Evolutionary conservation across 2,113 vertebrate genomes (phyloP).

Genomic region (Sander vitreus): DNA sequence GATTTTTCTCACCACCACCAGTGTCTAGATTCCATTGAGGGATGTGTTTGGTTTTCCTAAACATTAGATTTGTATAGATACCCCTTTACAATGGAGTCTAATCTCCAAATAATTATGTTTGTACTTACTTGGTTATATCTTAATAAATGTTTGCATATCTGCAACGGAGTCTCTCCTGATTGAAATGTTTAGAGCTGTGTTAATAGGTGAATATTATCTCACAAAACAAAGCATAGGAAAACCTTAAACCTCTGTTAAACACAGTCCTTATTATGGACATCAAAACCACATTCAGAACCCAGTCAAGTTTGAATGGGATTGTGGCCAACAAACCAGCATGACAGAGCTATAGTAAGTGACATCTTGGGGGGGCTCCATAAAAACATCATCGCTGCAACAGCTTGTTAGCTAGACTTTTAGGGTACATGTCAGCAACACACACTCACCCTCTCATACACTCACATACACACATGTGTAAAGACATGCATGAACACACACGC

Average conservation of each 20-base stretch:
- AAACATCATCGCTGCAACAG: constrained; percentile 45
- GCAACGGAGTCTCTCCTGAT: no score
- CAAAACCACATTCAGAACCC: constrained; percentile 60
- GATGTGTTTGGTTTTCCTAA: no score
- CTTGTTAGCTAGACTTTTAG: constrained; percentile 53
- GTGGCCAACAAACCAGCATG: constrained; percentile 38
- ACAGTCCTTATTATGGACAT: constrained; percentile 30
- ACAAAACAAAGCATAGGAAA: constrained; percentile 51
- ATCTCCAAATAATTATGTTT: no score
- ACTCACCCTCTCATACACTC: constrained; percentile 14
- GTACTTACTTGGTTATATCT: no score
- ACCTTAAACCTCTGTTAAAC: constrained; percentile 48
- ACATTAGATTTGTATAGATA: no score
- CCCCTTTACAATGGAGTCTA: no score
- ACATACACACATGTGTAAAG: constrained; percentile 21
- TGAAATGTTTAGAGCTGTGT: constrained; percentile 9
- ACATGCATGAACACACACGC: constrained; percentile 38
- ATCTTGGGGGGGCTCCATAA: constrained; percentile 27
- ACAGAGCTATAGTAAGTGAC: constrained; percentile 42
- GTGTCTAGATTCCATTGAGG: no score
- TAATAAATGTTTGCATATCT: no score
- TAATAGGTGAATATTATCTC: constrained; percentile 51
- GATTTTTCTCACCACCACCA: no score
- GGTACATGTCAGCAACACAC: constrained; percentile 42
- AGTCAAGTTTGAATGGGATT: constrained; percentile 13